Percentiles rank a stretch among this genome's conserved stretches.
phyloP scores from a whole-genome alignment of 1,140 invertebrate genomes.

The Mya arenaria region DNA sequence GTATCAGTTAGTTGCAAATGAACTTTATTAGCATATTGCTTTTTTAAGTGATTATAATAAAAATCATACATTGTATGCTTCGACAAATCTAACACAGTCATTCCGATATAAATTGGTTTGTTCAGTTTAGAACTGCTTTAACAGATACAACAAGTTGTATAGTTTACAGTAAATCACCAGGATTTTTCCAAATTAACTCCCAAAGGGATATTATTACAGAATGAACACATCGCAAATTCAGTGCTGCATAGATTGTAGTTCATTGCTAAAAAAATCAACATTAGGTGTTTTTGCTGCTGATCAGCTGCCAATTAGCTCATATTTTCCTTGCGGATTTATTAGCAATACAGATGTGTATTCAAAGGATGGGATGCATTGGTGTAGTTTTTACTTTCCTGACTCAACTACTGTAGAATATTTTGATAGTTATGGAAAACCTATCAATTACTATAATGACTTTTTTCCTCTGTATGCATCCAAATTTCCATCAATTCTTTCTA shows the following conservation, averaged over 20 bases:
- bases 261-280: background rate
- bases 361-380: conserved; percentile 6
- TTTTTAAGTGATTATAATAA: conserved; percentile 71
- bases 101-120: conserved; percentile 46
- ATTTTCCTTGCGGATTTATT: conserved; percentile 23
- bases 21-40: conserved; percentile 71
- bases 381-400: conserved; percentile 5
- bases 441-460: conserved; percentile 2
- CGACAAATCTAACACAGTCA: conserved; percentile 43
- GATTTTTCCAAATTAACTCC: background rate
- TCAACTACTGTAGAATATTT: conserved; percentile 17
- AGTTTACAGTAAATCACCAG: background rate
- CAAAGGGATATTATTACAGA: background rate
- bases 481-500: background rate
- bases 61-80: conserved; percentile 74
- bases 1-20: conserved; percentile 80
- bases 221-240: background rate
- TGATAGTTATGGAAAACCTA: conserved; percentile 27
- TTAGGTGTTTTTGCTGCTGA: conserved; percentile 37
- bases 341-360: background rate
- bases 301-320: conserved; percentile 2
- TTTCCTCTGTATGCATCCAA: background rate
- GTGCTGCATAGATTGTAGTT: conserved; percentile 22
- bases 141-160: background rate
- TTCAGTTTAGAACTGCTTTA: background rate